Percentiles rank a stretch among this genome's conserved stretches.
Conservation (phyloP, 92 coral and sea anemone genomes). For the Muricea muricata region DNA sequence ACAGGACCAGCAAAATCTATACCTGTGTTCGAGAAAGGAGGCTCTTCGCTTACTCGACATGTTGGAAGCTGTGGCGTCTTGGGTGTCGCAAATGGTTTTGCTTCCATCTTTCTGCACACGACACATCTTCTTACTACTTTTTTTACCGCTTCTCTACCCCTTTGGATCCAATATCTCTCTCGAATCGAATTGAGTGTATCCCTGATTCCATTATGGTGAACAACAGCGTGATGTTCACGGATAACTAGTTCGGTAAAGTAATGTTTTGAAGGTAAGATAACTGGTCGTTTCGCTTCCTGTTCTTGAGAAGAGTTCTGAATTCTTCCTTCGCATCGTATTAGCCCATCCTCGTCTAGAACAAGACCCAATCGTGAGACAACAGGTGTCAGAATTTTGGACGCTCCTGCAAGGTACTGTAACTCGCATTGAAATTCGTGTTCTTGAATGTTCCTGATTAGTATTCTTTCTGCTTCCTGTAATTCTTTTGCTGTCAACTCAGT, state of each 20-base stretch:
- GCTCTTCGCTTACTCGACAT: not conserved
- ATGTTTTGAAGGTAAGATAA: not conserved
- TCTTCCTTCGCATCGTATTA: not conserved
- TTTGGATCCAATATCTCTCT: not conserved
- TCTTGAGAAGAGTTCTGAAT: not conserved
- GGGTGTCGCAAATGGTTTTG: not conserved
- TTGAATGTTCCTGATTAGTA: no score
- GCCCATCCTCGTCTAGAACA: no score
- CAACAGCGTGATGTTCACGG: no score
- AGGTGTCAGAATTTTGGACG: no score
- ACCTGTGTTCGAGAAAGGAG: not conserved
- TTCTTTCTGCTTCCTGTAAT: no score
- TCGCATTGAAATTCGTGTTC: no score
- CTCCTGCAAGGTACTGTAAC: no score
- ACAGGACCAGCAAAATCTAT: not conserved
- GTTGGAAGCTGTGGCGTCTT: not conserved
- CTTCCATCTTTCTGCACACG: not conserved
- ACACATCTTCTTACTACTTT: not conserved
- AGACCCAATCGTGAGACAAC: no score
- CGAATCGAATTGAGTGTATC: conserved; percentile 11
- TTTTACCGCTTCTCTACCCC: not conserved
- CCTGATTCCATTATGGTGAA: not conserved
- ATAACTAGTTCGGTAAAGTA: no score
- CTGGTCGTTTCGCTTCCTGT: not conserved
- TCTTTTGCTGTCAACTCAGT: not conserved